Percentiles rank a stretch among this genome's conserved stretches.
phyloP scores from a whole-genome alignment of 2,888 invertebrate species.

The Calephelis perditalis region DNA sequence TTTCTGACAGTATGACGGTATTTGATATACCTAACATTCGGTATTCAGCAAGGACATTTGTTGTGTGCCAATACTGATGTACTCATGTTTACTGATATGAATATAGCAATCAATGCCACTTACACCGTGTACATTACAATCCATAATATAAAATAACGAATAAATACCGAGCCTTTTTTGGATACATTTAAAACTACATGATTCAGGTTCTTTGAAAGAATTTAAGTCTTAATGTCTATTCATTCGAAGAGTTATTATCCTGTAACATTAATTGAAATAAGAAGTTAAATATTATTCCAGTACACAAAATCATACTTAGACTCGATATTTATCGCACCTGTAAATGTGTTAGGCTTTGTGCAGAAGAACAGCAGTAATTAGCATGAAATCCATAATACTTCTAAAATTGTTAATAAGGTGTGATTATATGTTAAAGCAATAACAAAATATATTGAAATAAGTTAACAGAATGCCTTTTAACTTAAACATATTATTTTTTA shows the following conservation, averaged over 20 bases:
- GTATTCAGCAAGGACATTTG: not conserved
- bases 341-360: not conserved
- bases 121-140: not conserved
- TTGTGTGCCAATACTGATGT: not conserved
- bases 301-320: not conserved
- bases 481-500: too few species aligned
- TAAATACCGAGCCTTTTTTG: conserved; percentile 2
- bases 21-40: too few species aligned
- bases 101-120: conserved; percentile 5
- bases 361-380: not conserved
- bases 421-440: too few species aligned
- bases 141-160: not conserved
- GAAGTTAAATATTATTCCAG: conserved; percentile 4
- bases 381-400: too few species aligned
- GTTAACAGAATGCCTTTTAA: too few species aligned
- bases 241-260: not conserved
- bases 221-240: not conserved
- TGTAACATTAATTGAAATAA: not conserved
- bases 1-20: too few species aligned
- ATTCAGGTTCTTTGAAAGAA: not conserved
- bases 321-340: conserved; percentile 4
- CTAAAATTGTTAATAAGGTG: too few species aligned
- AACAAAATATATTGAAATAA: too few species aligned
- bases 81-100: conserved; percentile 2
- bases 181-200: not conserved